These are phyloP conservation scores for Xiphydria camelus DNA, from an alignment of 2,888 invertebrate species.

Conservation along the genomic window DNA sequence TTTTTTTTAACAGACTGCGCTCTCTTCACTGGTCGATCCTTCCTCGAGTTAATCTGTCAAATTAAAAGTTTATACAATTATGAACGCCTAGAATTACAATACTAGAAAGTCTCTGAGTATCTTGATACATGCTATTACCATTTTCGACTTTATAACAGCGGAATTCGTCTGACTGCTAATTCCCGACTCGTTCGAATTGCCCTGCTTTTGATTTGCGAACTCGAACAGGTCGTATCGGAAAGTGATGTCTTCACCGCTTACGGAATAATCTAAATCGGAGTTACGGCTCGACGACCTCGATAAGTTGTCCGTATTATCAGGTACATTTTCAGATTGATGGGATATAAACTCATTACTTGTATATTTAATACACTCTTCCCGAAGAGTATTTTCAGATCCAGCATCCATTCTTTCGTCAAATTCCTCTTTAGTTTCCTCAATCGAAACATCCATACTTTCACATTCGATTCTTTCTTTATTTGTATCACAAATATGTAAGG, in stretches of 20 bases:
- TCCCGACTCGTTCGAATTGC: background rate
- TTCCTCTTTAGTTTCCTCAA: background rate
- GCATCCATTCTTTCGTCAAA: constrained; percentile 19
- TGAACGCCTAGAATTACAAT: constrained; percentile 1
- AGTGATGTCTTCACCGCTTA: constrained; percentile 2
- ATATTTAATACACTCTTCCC: constrained; percentile 25
- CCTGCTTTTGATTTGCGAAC: constrained; percentile 27
- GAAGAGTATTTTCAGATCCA: constrained; percentile 43
- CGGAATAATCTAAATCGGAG: constrained; percentile 14
- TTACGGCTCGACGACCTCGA: constrained; percentile 8
- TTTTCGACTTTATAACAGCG: constrained; percentile 6
- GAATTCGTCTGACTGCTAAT: background rate
- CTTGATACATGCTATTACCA: background rate
- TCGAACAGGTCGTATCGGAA: constrained; percentile 21
- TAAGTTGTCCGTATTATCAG: background rate
- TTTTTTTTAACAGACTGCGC: constrained; percentile 46
- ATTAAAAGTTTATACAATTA: constrained; percentile 8
- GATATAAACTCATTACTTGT: constrained; percentile 11
- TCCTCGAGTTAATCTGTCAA: constrained; percentile 17
- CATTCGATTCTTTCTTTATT: constrained; percentile 29
- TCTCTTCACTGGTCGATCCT: constrained; percentile 39
- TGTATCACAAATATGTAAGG: constrained; percentile 20
- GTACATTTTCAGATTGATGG: constrained; percentile 8
- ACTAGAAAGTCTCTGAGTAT: background rate
- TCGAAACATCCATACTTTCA: background rate